A percentile compares a stretch with the other conserved stretches of the same genome.
These are phyloP conservation scores for Microctenopoma stevenorrisi DNA, from an alignment of 2,797 vertebrate genomes.

Conservation along the genomic window DNA sequence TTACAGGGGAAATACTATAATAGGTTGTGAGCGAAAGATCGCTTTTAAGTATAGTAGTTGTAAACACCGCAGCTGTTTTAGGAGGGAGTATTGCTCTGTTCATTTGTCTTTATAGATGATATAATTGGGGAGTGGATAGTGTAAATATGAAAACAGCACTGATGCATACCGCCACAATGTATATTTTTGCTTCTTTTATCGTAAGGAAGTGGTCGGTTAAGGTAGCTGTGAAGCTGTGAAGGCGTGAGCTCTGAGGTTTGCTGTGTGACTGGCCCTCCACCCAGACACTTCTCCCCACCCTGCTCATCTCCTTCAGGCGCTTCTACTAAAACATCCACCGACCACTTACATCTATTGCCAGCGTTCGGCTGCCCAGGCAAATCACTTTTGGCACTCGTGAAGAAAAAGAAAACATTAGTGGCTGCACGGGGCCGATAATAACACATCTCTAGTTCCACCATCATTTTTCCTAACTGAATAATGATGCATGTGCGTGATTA, in stretches of 20 bases:
- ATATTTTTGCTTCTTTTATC: constrained; percentile 25
- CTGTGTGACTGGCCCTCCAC: constrained; percentile 41
- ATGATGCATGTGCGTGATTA: background rate
- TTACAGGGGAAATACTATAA: constrained; percentile 66
- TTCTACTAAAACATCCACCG: constrained; percentile 12
- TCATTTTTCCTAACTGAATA: constrained; percentile 24
- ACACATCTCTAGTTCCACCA: constrained; percentile 11
- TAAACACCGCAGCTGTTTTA: constrained; percentile 55
- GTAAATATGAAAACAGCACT: constrained; percentile 18
- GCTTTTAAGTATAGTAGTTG: constrained; percentile 59
- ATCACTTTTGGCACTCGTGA: constrained; percentile 31
- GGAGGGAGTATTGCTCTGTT: constrained; percentile 52
- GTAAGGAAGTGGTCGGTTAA: constrained; percentile 31
- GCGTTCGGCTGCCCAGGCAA: constrained; percentile 30
- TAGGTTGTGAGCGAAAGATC: constrained; percentile 36
- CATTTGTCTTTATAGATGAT: constrained; percentile 51
- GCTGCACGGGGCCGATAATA: background rate
- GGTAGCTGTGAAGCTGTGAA: constrained; percentile 46
- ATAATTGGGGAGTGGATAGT: constrained; percentile 45
- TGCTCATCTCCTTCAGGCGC: constrained; percentile 31
- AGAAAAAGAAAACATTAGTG: constrained; percentile 3
- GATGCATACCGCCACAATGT: background rate
- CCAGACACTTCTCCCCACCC: constrained; percentile 63
- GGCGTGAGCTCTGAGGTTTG: constrained; percentile 58
- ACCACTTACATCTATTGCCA: constrained; percentile 1